Evolutionary conservation across 2,888 invertebrate genomes (phyloP), one percentile per base, ranked within the genome.

Genomic region (Fragum fragum): DNA sequence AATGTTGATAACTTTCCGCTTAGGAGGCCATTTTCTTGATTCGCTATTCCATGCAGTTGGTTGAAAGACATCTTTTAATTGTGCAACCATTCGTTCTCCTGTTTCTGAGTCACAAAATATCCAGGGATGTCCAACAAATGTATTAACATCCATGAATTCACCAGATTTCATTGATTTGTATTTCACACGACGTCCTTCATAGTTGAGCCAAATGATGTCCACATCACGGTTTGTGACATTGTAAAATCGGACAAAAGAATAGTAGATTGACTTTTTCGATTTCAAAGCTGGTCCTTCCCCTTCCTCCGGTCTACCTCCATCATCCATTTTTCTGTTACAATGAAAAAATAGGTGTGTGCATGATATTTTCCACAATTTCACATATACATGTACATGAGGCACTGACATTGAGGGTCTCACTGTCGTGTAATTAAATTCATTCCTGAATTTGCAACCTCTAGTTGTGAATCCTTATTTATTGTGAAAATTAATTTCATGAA

Each of bases 51-150:
- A 88, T 3, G 84, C 87, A 1, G 85, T 79, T 21, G 92, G 90
- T 63, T 90, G 85, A 87, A 87, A 94, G 6, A 94, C 90, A 69
- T 93, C 93, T 74, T 91, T 88, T 5, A 90, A 87, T 71, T 93
- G 95, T 0, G 97, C 96, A 11, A 96, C 95, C 93, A 96, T 94
- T 53, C 96, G 95, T 90, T 97, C 97, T 69, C 96, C 96, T 0
- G 97, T 97, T 0, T 95, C 94, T 0, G 95, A 94, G 92, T 97
- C 97, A 0, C 96, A 95, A 91, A 97, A 98, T 83, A 97, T 96
- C 98, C 98, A 98, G 0, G 97, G 97, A 95, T 98, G 98, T 0
- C 96, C 96, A 18, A 96, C 96, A 93, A 95, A 98, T 0, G 98
- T 97, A 89, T 97, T 96, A 0, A 97, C 95, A 90, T 97, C 96